These are phyloP conservation scores for Verasper variegatus DNA, from an alignment of 2,113 vertebrate genomes.

Conservation along the genomic window DNA sequence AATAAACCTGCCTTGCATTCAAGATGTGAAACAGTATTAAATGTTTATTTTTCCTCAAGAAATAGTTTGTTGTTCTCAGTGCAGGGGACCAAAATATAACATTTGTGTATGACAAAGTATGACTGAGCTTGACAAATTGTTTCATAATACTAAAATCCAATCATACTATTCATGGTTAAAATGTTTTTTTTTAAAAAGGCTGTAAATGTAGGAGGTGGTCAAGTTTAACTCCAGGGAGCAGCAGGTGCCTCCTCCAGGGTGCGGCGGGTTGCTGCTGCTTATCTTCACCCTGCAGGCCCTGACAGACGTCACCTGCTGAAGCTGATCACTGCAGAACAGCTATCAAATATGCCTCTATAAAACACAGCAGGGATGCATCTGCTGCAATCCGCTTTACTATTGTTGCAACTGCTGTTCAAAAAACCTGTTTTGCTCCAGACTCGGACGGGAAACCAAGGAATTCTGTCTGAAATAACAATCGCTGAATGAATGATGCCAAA, in stretches of 20 bases:
- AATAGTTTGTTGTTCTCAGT: not conserved
- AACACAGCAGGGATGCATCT: not conserved
- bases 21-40: too few species aligned
- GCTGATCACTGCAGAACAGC: constrained; percentile 27
- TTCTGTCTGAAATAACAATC: not conserved
- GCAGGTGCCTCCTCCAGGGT: constrained; percentile 55
- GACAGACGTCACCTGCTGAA: constrained; percentile 49
- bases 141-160: not conserved
- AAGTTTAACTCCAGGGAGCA: constrained; percentile 6
- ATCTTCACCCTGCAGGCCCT: constrained; percentile 72
- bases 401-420: too few species aligned
- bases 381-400: too few species aligned
- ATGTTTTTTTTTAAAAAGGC: not conserved
- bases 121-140: not conserved
- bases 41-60: not conserved
- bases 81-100: not conserved
- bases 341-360: constrained; percentile 29
- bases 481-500: not conserved
- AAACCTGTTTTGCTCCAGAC: too few species aligned
- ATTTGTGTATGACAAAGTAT: too few species aligned
- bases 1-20: not conserved
- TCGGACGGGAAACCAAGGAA: too few species aligned
- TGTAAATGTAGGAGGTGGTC: not conserved
- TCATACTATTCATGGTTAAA: not conserved
- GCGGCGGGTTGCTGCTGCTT: constrained; percentile 63